These are phyloP conservation scores for Tachyglossus aculeatus DNA, from an alignment of 2,797 vertebrate genomes.

Conservation along the genomic window DNA sequence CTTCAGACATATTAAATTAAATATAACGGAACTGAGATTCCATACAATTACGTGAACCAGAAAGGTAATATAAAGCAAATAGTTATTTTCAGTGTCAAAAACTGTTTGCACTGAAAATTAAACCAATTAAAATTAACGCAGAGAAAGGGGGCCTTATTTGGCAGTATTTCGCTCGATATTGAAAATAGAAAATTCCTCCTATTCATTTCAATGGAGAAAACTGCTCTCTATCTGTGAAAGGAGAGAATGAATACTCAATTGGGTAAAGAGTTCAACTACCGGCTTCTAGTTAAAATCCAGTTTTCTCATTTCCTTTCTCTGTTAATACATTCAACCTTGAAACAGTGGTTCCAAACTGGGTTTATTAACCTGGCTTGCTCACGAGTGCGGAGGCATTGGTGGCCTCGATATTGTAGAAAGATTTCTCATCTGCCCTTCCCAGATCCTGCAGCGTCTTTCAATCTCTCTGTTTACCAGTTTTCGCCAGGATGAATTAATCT, in stretches of 20 bases:
- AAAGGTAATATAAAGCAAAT: not conserved
- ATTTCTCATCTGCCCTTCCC: not conserved
- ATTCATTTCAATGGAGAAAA: not conserved
- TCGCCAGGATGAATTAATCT: not conserved
- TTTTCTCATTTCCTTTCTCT: not conserved
- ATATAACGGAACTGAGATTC: not conserved
- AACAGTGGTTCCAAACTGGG: constrained; percentile 15
- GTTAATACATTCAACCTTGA: not conserved
- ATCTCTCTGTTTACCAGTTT: not conserved
- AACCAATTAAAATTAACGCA: not conserved
- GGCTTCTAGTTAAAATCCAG: constrained; percentile 19
- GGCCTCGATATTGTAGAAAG: not conserved
- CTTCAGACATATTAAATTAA: not conserved
- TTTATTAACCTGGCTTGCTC: not conserved
- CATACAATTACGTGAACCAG: not conserved
- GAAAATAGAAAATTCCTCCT: not conserved
- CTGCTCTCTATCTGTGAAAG: no score
- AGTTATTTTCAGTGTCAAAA: not conserved
- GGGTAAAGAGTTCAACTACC: not conserved
- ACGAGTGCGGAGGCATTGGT: not conserved
- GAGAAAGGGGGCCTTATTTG: not conserved
- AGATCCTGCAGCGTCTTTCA: not conserved
- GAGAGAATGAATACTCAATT: no score
- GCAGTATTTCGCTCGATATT: not conserved
- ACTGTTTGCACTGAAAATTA: not conserved